Evolutionary conservation across 2,797 vertebrate genomes (phyloP).

Genomic region (Xenopus petersii): DNA sequence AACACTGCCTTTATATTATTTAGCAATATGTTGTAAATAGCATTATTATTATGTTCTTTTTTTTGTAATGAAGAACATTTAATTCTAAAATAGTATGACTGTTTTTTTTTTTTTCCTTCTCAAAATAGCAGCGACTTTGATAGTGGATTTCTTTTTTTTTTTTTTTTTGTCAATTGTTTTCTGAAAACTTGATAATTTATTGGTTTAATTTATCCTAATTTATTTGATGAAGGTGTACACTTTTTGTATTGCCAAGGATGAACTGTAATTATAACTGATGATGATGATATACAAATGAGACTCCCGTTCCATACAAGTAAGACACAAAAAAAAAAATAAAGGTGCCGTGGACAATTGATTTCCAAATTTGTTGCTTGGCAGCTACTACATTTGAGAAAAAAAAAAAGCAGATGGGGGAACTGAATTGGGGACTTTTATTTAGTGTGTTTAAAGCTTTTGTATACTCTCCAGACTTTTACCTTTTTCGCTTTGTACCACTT

Average conservation of each 20-base stretch:
- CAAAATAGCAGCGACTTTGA: constrained; percentile 78
- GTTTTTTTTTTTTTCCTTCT: constrained; percentile 75
- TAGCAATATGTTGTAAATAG: constrained; percentile 99
- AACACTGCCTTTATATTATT: constrained; percentile 98
- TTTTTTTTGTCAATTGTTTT: constrained; percentile 84
- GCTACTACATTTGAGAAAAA: constrained; percentile 78
- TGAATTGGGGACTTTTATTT: constrained; percentile 67
- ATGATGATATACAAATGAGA: constrained; percentile 75
- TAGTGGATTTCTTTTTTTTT: constrained; percentile 77
- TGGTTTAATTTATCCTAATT: constrained; percentile 99
- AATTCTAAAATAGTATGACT: constrained; percentile 87
- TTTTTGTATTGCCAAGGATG: constrained; percentile 88
- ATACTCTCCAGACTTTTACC: constrained; percentile 85
- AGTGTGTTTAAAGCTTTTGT: constrained; percentile 90
- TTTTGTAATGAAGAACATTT: constrained; percentile 90
- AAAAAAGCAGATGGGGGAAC: constrained; percentile 49
- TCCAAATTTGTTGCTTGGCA: constrained; percentile 81
- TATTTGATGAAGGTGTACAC: constrained; percentile 95
- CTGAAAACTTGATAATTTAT: constrained; percentile 98
- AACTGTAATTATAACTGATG: constrained; percentile 90
- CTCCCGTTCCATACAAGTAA: constrained; percentile 74
- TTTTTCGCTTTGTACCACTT: constrained; percentile 92
- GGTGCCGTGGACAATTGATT: constrained; percentile 83
- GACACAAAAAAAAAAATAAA: constrained; percentile 48
- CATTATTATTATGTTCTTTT: constrained; percentile 82